phyloP scores from a whole-genome alignment of 2,888 invertebrate genomes.

The Lottia gigantea region DNA sequence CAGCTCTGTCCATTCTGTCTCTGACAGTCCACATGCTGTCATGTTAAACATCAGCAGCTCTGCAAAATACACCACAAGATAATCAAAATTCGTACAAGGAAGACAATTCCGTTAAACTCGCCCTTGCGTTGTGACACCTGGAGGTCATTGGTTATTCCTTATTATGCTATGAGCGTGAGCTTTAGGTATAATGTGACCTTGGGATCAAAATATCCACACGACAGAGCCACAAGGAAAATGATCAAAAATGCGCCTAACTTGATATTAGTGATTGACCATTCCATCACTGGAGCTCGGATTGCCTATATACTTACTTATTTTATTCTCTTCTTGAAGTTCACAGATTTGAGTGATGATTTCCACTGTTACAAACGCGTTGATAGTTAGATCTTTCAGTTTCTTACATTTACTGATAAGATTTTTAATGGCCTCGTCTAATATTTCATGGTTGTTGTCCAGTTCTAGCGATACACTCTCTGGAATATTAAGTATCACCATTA shows the following conservation, averaged over 20 bases:
- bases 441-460: constrained; percentile 50
- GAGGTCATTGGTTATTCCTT: too few relatives aligned
- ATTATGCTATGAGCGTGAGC: too few relatives aligned
- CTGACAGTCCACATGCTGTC: constrained; percentile 42
- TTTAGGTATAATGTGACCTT: too few relatives aligned
- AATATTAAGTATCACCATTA: too few relatives aligned
- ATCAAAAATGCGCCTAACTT: too few relatives aligned
- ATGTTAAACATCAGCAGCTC: constrained; percentile 36
- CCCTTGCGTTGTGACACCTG: too few relatives aligned
- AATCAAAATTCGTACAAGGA: too few relatives aligned
- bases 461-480: constrained; percentile 43
- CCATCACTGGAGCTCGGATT: too few relatives aligned
- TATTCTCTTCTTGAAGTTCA: constrained; percentile 40
- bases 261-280: too few relatives aligned
- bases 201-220: too few relatives aligned
- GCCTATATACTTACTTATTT: constrained; percentile 50
- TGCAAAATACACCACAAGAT: constrained; percentile 19
- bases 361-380: constrained; percentile 46
- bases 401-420: constrained; percentile 39
- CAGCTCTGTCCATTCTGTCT: constrained; percentile 42
- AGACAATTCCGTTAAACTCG: too few relatives aligned
- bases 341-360: constrained; percentile 44
- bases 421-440: constrained; percentile 42
- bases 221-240: too few relatives aligned
- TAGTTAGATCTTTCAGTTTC: constrained; percentile 38